Evolutionary conservation across 2,888 invertebrate genomes (phyloP).

Genomic region (Craniophora ligustri): DNA sequence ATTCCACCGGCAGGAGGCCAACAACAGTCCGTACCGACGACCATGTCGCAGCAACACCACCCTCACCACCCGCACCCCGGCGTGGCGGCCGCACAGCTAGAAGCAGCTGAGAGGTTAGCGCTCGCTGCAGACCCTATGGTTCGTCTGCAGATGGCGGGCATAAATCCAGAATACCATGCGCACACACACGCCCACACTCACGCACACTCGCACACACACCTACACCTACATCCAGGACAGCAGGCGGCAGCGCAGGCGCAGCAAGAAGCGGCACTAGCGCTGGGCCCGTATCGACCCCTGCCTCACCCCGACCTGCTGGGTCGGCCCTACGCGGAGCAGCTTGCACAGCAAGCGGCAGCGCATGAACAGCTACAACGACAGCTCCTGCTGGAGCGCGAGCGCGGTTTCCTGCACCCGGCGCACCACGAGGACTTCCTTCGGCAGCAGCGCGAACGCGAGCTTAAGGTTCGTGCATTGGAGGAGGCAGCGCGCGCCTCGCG

Average conservation of each 20-base stretch:
- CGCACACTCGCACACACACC: slow-evolving; percentile 96
- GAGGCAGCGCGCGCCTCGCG: slow-evolving; percentile 93
- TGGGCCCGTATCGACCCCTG: slow-evolving; percentile 89
- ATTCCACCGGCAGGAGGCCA: slow-evolving; percentile 90
- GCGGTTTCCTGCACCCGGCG: slow-evolving; percentile 89
- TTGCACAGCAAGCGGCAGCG: slow-evolving; percentile 93
- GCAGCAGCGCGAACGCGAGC: slow-evolving; percentile 95
- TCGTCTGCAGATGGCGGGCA: slow-evolving; percentile 97
- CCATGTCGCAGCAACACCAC: slow-evolving; percentile 88
- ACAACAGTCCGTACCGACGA: slow-evolving; percentile 72
- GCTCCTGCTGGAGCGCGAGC: slow-evolving; percentile 94
- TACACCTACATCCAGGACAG: slow-evolving; percentile 93
- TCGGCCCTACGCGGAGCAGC: slow-evolving; percentile 94
- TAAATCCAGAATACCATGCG: slow-evolving; percentile 96
- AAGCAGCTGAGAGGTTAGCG: slow-evolving; percentile 93
- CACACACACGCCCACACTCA: slow-evolving; percentile 97
- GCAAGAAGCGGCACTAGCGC: slow-evolving; percentile 90
- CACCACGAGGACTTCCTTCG: slow-evolving; percentile 89
- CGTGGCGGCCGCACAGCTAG: slow-evolving; percentile 90
- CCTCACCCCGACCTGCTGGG: slow-evolving; percentile 94
- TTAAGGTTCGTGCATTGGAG: slow-evolving; percentile 95
- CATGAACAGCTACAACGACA: slow-evolving; percentile 96
- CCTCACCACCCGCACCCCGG: slow-evolving; percentile 88
- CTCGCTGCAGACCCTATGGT: slow-evolving; percentile 97
- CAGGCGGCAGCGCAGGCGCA: slow-evolving; percentile 90